These are phyloP conservation scores for Taxidea taxus DNA, from an alignment of 2,113 vertebrate genomes.

Conservation along the genomic window DNA sequence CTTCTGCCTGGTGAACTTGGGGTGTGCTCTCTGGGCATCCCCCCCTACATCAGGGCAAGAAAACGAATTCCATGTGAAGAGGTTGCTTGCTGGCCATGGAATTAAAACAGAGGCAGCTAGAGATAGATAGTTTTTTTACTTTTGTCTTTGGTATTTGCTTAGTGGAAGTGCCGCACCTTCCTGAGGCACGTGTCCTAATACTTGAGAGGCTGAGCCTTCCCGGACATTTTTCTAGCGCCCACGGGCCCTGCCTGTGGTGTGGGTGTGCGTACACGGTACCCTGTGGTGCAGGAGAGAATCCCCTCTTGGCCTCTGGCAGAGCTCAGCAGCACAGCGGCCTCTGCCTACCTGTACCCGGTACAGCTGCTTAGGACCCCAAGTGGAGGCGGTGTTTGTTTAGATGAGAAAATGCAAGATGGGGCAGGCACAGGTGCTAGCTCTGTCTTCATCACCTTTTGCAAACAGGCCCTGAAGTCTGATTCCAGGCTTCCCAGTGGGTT, in stretches of 20 bases:
- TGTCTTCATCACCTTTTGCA: background rate
- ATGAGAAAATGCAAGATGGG: background rate
- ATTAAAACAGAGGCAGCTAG: background rate
- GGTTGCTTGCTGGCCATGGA: background rate
- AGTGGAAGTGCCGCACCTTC: background rate
- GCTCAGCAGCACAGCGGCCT: background rate
- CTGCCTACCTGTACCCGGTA: background rate
- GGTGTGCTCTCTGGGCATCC: background rate
- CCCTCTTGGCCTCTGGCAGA: accelerated
- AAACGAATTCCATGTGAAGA: background rate
- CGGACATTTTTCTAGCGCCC: background rate
- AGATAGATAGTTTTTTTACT: background rate
- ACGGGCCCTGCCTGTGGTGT: background rate
- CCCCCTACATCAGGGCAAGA: background rate
- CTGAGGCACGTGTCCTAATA: background rate
- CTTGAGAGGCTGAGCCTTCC: background rate
- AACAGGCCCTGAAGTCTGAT: background rate
- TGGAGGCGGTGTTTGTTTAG: background rate
- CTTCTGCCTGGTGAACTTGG: background rate
- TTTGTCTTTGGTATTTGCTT: background rate
- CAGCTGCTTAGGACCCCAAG: background rate
- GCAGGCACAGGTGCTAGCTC: background rate
- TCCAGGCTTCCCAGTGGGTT: background rate
- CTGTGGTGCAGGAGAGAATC: background rate
- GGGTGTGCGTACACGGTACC: accelerated